phyloP scores from a whole-genome alignment of 1,140 invertebrate species.

The Pygmarrhopalites habei region DNA sequence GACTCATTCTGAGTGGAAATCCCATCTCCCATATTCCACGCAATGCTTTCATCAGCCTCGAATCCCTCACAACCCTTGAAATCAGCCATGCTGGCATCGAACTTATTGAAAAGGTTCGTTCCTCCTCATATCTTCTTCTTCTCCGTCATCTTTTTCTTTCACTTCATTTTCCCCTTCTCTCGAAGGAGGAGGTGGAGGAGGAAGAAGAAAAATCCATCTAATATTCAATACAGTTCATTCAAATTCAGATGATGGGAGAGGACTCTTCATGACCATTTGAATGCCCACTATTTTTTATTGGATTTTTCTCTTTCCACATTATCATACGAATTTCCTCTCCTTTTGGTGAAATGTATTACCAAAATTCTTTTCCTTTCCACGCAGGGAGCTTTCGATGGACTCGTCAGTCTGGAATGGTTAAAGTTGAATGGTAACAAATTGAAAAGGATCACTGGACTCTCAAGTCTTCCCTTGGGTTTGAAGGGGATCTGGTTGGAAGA shows the following conservation, averaged over 20 bases:
- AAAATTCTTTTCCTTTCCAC: slow-evolving; percentile 4
- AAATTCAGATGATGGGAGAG: too few species aligned
- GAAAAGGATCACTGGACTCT: slow-evolving; percentile 57
- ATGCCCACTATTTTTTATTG: too few species aligned
- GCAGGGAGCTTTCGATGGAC: slow-evolving; percentile 65
- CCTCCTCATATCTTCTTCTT: too few species aligned
- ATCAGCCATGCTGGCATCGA: slow-evolving; percentile 70
- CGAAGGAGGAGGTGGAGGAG: not conserved
- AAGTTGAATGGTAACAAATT: slow-evolving; percentile 73
- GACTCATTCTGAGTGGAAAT: slow-evolving; percentile 69
- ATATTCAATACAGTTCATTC: too few species aligned
- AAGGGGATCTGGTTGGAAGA: slow-evolving; percentile 71
- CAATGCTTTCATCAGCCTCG: slow-evolving; percentile 66
- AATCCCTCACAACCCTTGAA: slow-evolving; percentile 69
- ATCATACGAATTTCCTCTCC: too few species aligned
- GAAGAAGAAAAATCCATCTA: not conserved
- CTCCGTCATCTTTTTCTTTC: too few species aligned
- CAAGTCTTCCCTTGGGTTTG: slow-evolving; percentile 62
- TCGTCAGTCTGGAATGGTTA: slow-evolving; percentile 73
- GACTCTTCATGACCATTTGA: too few species aligned
- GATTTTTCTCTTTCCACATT: too few species aligned
- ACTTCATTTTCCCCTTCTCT: too few species aligned
- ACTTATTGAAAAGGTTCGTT: slow-evolving; percentile 55
- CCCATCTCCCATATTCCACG: slow-evolving; percentile 63
- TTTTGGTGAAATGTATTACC: too few species aligned